Evolutionary conservation across 2,888 invertebrate species (phyloP), one percentile per base, ranked within the genome.

Genomic region (Torymus auratus): DNA sequence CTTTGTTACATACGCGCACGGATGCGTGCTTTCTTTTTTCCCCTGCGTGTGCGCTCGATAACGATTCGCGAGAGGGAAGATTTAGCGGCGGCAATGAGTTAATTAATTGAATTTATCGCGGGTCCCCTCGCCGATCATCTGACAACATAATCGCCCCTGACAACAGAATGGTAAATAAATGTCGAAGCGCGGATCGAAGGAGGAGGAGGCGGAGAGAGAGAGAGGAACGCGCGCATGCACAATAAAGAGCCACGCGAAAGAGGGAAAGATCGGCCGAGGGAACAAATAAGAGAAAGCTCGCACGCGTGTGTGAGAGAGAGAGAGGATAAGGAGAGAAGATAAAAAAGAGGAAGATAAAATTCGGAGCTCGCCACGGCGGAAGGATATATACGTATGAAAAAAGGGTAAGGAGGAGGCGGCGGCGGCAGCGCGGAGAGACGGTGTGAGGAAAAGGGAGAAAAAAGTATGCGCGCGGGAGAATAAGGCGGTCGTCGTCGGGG

Each of bases 71-170:
- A 20, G 20, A 20, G 20, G 20, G 41, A 41, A 41, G 41, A 41
- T 41, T 41, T 41, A 41, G 7, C 41, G 41, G 41, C 41, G 41
- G 41, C 41, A 41, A 60, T 72, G 78, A 20, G 70, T 77, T 75
- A 82, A 82, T 82, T 82, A 82, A 82, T 82, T 79, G 82, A 79
- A 82, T 82, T 82, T 82, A 82, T 82, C 82, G 82, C 71, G 71
- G 80, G 78, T 50, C 58, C 41, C 52, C 52, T 56, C 61, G 73
- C 80, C 75, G 78, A 81, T 81, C 83, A 75, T 76, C 78, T 71
- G 83, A 83, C 83, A 83, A 81, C 83, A 81, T 83, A 83, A 83
- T 83, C 83, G 83, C 20, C 75, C 55, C 71, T 76, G 81, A 76
- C 83, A 81, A 81, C 75, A 78, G 81, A 83, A 83, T 83, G 83